These are phyloP conservation scores for Paraescarpia echinospica DNA, from an alignment of 1,140 invertebrate genomes.

Conservation along the genomic window DNA sequence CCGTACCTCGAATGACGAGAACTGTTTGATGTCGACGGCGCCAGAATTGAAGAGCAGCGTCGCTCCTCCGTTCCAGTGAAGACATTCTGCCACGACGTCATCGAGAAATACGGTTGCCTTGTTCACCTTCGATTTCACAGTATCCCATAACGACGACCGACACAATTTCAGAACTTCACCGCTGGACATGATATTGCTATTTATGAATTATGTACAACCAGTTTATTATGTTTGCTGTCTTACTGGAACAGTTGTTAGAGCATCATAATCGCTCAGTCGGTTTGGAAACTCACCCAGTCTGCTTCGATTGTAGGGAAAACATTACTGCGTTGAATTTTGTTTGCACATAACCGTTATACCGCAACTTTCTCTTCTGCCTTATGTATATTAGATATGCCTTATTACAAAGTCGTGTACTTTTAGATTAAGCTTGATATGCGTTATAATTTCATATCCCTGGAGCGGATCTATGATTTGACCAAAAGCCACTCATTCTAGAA, in stretches of 20 bases:
- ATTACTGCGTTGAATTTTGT: background rate
- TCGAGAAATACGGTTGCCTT: conserved; percentile 67
- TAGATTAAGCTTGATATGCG: too few species aligned
- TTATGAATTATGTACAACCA: background rate
- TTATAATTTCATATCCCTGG: too few species aligned
- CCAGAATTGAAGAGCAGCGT: conserved; percentile 61
- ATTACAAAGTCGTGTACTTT: too few species aligned
- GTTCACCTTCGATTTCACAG: conserved; percentile 64
- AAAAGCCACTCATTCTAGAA: too few species aligned
- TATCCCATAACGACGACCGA: conserved; percentile 55
- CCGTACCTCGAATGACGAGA: conserved; percentile 67
- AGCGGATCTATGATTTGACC: too few species aligned
- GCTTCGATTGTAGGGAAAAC: background rate
- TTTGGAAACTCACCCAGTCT: background rate
- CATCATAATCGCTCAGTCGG: background rate
- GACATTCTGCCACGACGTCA: conserved; percentile 63
- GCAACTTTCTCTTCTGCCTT: background rate
- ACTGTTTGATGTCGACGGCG: conserved; percentile 63
- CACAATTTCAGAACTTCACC: background rate
- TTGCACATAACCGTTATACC: background rate
- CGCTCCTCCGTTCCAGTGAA: conserved; percentile 69
- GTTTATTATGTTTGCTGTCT: background rate
- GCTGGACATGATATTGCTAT: background rate
- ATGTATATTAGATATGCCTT: too few species aligned
- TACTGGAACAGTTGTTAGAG: background rate